Base-by-base conservation (phyloP, 2,113 vertebrate species). In the Nothobranchius furzeri region DNA sequence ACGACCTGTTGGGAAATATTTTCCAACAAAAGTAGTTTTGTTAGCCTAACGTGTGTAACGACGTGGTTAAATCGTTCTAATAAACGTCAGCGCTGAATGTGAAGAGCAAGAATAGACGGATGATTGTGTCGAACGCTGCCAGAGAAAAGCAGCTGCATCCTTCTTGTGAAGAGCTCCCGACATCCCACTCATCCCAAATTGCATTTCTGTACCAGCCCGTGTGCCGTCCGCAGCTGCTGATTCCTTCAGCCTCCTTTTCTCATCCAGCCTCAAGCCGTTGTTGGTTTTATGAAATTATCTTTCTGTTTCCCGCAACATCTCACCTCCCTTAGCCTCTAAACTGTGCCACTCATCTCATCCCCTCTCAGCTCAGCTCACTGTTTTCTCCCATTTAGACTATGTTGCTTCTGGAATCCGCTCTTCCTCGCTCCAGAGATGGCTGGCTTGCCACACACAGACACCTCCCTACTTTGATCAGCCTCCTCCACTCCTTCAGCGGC, bases 261-360 rank as follows among this genome's bases (percentile, higher is more conserved):
- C 52, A 42, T 55, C 67, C 65, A 60, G 73, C 75, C 67, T 52
- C 60, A 43, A 83, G 75, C 72, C 75, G 68, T 70, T 87, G 84
- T 83, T 88, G 79, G 75, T 87, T 89, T 87, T 82, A 68, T 70
- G 47, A 85, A 87, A 88, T 87, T 59, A 78, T 68, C 73, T 56
- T 50, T 37, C 58, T 45, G 65, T 59, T 68, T 48, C 37, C 64
- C 75, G 2, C 53, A 49, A 63, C 58, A 76, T 67, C 75, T 63
- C 7, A 11, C 55, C 62, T 48, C 62, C 54, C 49, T 55, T 47
- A 58, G 64, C 60, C 47, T 68, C 78, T 72, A 53, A 74, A 58
- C 76, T 60, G 56, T n/a, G 70, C 59, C 47, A 70, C 69, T 86
- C 83, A 54, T 68, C 40, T 54, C 55, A 63, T 76, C 75, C 76